These are phyloP conservation scores for Drosophila leontia DNA, from an alignment of 1,140 invertebrate species.

Conservation along the genomic window DNA sequence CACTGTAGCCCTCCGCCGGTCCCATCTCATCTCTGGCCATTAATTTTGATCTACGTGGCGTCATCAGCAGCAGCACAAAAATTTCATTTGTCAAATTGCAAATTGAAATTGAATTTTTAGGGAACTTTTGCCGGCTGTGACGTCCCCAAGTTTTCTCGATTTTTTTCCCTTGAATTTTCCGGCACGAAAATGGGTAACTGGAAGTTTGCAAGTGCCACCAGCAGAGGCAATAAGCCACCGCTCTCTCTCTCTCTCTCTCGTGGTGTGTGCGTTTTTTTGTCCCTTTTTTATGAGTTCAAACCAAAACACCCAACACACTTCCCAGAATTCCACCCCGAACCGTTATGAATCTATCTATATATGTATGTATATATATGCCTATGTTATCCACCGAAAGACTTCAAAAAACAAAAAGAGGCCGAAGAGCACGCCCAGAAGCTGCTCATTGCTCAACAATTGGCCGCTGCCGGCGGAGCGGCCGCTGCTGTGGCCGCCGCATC, in stretches of 20 bases:
- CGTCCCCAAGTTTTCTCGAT: no score
- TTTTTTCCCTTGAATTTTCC: constrained; percentile 12
- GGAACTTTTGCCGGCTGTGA: constrained; percentile 25
- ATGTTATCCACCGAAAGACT: constrained; percentile 56
- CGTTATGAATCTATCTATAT: constrained; percentile 8
- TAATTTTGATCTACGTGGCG: constrained; percentile 63
- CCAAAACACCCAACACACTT: not conserved
- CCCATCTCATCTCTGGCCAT: constrained; percentile 25
- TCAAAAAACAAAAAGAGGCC: constrained; percentile 84
- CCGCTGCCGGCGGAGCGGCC: constrained; percentile 57
- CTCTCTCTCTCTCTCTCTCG: not conserved
- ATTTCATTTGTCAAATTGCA: constrained; percentile 78
- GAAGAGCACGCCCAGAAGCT: constrained; percentile 84
- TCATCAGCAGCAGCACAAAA: constrained; percentile 45
- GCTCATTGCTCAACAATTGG: constrained; percentile 81
- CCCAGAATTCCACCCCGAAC: not conserved
- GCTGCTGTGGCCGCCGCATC: constrained; percentile 36
- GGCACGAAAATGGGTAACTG: constrained; percentile 1
- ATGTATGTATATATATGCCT: constrained; percentile 28
- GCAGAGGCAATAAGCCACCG: not conserved
- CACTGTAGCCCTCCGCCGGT: not conserved
- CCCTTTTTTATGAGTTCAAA: not conserved
- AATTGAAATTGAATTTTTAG: constrained; percentile 75
- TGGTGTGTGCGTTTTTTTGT: constrained; percentile 4
- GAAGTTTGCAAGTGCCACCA: constrained; percentile 3